These are phyloP conservation scores for Tryphoninae sp. DNA, from an alignment of 2,888 invertebrate species.

Conservation along the genomic window DNA sequence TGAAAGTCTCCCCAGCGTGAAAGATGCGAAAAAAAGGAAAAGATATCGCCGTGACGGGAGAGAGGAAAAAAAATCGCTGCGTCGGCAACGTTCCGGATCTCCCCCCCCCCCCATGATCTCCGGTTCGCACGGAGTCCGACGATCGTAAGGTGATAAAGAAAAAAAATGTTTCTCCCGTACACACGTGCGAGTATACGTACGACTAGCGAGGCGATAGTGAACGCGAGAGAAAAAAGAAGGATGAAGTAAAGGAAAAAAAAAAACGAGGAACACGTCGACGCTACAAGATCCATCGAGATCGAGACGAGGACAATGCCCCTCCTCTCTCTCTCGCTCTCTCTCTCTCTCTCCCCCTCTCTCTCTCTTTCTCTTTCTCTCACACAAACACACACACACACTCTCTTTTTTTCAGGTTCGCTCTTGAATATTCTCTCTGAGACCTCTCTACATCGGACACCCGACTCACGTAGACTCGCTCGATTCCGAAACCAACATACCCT, in stretches of 20 bases:
- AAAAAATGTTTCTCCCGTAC: constrained; percentile 37
- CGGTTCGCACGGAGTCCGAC: constrained; percentile 6
- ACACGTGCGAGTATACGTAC: constrained; percentile 1
- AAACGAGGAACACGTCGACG: constrained; percentile 54
- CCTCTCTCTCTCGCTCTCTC: not conserved
- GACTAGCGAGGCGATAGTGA: not conserved
- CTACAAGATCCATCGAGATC: constrained; percentile 62
- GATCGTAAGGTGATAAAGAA: constrained; percentile 36
- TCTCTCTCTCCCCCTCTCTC: not conserved
- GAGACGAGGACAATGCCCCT: constrained; percentile 65
- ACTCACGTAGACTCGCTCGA: constrained; percentile 62
- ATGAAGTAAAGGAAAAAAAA: constrained; percentile 1
- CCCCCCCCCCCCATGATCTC: not conserved
- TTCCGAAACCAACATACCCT: constrained; percentile 48
- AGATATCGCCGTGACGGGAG: constrained; percentile 2
- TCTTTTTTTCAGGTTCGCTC: constrained; percentile 16
- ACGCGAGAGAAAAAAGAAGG: constrained; percentile 21
- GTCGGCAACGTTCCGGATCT: constrained; percentile 28
- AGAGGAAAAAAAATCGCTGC: constrained; percentile 22
- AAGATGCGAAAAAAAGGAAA: constrained; percentile 6
- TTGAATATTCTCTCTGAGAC: not conserved
- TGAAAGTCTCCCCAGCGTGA: too few relatives aligned
- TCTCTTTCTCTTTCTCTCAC: too few relatives aligned
- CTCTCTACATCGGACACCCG: constrained; percentile 51
- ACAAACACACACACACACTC: too few relatives aligned